Conservation (phyloP, 2,797 vertebrate species). For the Mycteria americana region DNA sequence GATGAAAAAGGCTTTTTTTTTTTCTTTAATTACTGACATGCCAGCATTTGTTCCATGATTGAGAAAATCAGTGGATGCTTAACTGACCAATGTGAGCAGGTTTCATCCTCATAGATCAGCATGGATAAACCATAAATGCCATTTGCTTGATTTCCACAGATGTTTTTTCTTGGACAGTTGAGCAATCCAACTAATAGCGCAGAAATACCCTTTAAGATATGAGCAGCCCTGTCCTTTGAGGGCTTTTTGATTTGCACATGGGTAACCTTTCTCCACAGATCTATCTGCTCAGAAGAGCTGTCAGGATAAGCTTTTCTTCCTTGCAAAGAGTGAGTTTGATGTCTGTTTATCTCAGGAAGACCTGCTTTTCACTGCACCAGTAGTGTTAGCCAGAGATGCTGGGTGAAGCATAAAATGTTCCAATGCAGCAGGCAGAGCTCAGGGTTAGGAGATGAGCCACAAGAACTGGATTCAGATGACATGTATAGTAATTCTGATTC, state of each 20-base stretch:
- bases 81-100: not conserved
- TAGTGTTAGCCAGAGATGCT: not conserved
- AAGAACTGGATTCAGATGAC: not conserved
- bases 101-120: not conserved
- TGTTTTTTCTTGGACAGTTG: not conserved
- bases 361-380: not conserved
- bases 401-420: not conserved
- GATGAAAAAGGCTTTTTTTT: not conserved
- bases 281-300: not conserved
- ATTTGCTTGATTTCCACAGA: not conserved
- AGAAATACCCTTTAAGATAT: not conserved
- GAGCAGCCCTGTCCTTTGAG: not conserved
- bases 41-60: not conserved
- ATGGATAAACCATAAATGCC: not conserved
- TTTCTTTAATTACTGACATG: not conserved
- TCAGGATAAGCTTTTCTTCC: not conserved
- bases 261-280: not conserved
- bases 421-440: not conserved
- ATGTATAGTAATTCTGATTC: not conserved
- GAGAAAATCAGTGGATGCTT: not conserved
- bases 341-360: not conserved
- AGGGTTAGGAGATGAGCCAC: not conserved
- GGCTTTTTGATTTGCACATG: not conserved
- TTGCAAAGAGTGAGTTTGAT: not conserved
- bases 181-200: not conserved